Percentiles rank a stretch among this genome's conserved stretches.
These are phyloP conservation scores for Magallana ariakensis DNA, from an alignment of 1,140 invertebrate genomes.

Conservation along the genomic window DNA sequence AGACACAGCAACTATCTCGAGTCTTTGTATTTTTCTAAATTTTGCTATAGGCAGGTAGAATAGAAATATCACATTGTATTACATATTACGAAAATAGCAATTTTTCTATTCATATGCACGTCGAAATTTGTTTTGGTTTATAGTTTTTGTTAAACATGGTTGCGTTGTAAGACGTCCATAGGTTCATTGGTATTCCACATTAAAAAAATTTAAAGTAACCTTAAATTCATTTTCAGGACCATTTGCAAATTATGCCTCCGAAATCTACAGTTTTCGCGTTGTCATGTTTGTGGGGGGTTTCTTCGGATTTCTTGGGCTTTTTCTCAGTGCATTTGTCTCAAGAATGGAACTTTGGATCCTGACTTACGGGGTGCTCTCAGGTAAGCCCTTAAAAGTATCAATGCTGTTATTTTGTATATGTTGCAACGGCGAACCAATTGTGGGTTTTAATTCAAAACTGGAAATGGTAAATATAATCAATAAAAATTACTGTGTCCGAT, in stretches of 20 bases:
- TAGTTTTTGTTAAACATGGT: no score
- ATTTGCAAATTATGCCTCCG: slow-evolving; percentile 9
- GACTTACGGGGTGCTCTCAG: slow-evolving; percentile 12
- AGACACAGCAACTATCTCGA: slow-evolving; percentile 33
- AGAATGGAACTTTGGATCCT: slow-evolving; percentile 35
- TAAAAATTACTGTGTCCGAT: no score
- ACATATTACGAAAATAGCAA: no score
- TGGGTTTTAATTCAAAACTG: no score
- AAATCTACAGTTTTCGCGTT: slow-evolving; percentile 15
- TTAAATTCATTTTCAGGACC: slow-evolving; percentile 29
- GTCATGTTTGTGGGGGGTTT: slow-evolving; percentile 39
- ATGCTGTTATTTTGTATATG: no score
- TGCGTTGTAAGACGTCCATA: no score
- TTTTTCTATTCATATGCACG: no score
- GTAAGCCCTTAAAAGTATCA: not conserved
- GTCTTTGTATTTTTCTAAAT: slow-evolving; percentile 18
- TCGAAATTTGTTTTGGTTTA: no score
- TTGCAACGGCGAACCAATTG: no score
- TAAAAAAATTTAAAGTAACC: no score
- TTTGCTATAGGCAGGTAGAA: not conserved
- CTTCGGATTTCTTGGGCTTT: not conserved
- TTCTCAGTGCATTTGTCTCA: slow-evolving; percentile 36
- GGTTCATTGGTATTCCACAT: no score
- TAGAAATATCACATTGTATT: not conserved
- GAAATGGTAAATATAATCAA: no score